Conservation (phyloP, 2,113 vertebrate genomes). For the Syngnathus typhle region DNA sequence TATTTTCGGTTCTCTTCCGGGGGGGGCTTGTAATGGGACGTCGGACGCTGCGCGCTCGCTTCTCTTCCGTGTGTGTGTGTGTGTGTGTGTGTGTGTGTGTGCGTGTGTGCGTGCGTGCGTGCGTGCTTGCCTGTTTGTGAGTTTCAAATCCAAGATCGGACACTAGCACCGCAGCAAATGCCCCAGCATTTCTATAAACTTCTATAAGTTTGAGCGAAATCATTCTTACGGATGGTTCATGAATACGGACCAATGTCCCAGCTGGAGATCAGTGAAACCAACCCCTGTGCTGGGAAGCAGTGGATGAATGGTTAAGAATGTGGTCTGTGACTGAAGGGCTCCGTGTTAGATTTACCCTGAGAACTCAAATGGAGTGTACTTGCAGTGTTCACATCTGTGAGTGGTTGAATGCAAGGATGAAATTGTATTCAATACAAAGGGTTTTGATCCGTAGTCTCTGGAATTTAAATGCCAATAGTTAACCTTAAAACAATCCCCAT, state of each 20-base stretch:
- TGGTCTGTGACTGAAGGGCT: neutral
- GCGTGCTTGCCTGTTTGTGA: neutral
- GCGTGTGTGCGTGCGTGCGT: neutral
- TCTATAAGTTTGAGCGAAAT: neutral
- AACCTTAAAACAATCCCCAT: neutral
- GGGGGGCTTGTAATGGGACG: too few relatives aligned
- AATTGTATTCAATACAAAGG: neutral
- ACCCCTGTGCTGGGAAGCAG: neutral
- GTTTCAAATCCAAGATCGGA: neutral
- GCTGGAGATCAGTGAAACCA: neutral
- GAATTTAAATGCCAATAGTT: neutral
- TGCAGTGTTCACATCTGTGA: neutral
- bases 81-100: neutral
- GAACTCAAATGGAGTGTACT: neutral
- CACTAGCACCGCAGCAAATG: neutral
- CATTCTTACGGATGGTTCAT: neutral
- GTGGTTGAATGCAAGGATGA: neutral
- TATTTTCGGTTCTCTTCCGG: too few relatives aligned
- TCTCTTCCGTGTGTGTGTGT: too few relatives aligned
- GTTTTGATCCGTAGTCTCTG: neutral
- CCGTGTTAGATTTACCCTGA: neutral
- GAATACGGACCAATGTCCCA: neutral
- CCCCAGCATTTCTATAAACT: neutral
- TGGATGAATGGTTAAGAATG: constrained; percentile 1
- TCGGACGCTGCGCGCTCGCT: too few relatives aligned